Percentiles rank a stretch among this genome's conserved stretches.
These are phyloP conservation scores for Danio kyathit DNA, from an alignment of 2,797 vertebrate species.

Conservation along the genomic window DNA sequence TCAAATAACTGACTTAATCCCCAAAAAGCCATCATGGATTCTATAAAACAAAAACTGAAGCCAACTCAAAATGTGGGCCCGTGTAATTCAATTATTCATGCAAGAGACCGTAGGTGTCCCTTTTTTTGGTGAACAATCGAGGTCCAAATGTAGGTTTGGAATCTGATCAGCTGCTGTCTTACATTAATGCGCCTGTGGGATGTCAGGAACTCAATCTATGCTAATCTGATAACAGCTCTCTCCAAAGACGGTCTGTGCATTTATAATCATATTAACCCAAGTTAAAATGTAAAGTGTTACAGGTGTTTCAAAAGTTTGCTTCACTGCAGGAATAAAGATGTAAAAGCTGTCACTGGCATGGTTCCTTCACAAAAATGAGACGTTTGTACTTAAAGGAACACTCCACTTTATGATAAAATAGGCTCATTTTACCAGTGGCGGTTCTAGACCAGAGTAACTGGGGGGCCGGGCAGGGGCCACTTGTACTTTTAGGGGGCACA, in stretches of 20 bases:
- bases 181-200: not conserved
- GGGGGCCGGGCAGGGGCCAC: too few relatives aligned
- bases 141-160: constrained; percentile 47
- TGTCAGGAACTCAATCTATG: not conserved
- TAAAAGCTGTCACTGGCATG: too few relatives aligned
- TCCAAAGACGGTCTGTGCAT: not conserved
- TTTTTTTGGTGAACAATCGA: constrained; percentile 7
- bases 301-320: not conserved
- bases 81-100: constrained; percentile 10
- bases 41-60: not conserved
- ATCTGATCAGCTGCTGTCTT: constrained; percentile 48
- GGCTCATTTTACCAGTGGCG: too few relatives aligned
- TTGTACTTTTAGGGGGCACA: too few relatives aligned
- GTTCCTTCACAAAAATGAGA: too few relatives aligned
- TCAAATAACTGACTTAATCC: not conserved
- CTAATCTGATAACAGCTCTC: constrained; percentile 21
- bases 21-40: not conserved
- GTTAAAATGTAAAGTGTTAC: not conserved
- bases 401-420: too few relatives aligned
- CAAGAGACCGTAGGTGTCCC: constrained; percentile 30
- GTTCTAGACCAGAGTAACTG: too few relatives aligned
- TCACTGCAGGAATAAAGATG: too few relatives aligned
- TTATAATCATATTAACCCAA: not conserved
- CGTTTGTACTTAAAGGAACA: too few relatives aligned
- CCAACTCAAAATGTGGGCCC: not conserved